A percentile compares a stretch with the other conserved stretches of the same genome.
Evolutionary conservation across 2,113 vertebrate species (phyloP).

Genomic region (Pongo abelii): DNA sequence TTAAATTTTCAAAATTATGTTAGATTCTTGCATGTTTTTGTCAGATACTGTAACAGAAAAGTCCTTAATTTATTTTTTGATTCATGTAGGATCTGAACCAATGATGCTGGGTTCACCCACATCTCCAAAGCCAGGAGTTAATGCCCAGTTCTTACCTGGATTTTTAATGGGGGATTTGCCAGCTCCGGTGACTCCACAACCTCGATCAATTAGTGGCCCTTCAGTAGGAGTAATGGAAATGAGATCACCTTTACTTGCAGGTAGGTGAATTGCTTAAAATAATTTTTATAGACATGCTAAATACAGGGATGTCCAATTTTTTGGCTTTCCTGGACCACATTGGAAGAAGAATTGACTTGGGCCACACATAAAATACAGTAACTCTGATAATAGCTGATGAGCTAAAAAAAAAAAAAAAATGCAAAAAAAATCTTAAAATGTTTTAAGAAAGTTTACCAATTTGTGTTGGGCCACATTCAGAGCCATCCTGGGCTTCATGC

Average conservation of each 20-base stretch:
- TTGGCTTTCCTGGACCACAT: too few species aligned
- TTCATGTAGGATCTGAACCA: slow-evolving; percentile 87
- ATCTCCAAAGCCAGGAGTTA: slow-evolving; percentile 89
- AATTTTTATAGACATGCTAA: background rate
- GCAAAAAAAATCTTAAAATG: too few species aligned
- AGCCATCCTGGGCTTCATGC: too few species aligned
- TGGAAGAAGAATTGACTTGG: too few species aligned
- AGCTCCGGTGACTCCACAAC: slow-evolving; percentile 91
- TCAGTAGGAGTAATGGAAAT: slow-evolving; percentile 84
- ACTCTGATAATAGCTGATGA: too few species aligned
- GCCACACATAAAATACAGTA: too few species aligned
- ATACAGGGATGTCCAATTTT: too few species aligned
- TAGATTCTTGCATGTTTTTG: background rate
- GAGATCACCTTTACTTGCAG: slow-evolving; percentile 86
- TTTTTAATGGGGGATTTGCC: slow-evolving; percentile 98
- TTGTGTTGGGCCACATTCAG: too few species aligned
- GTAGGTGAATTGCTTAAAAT: slow-evolving; percentile 74
- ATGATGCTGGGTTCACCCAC: slow-evolving; percentile 97
- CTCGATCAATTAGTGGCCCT: slow-evolving; percentile 87
- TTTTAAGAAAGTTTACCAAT: too few species aligned
- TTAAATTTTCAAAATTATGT: slow-evolving; percentile 15
- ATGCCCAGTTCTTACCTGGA: slow-evolving; percentile 95
- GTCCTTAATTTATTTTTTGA: background rate
- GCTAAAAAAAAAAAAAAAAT: too few species aligned
- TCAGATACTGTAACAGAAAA: background rate